These are phyloP conservation scores for Rhabditophanes sp. DNA, from an alignment of 2,888 invertebrate species.

Conservation along the genomic window DNA sequence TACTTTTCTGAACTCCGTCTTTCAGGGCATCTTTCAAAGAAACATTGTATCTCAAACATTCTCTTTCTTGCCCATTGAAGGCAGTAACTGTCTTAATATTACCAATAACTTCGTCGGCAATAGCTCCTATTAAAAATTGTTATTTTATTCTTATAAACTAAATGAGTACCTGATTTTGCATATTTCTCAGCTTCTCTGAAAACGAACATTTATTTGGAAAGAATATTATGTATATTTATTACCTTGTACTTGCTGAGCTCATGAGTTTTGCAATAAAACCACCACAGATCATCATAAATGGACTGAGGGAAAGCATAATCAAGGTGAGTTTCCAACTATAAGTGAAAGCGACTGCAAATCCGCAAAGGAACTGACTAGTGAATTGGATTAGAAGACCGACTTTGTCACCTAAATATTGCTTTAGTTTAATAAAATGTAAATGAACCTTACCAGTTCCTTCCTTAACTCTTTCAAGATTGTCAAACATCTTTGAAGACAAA, in stretches of 20 bases:
- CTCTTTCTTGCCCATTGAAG: slow-evolving; percentile 26
- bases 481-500: slow-evolving; percentile 48
- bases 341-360: slow-evolving; percentile 41
- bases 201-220: not conserved
- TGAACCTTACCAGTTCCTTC: slow-evolving; percentile 44
- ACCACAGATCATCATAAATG: slow-evolving; percentile 24
- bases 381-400: slow-evolving; percentile 38
- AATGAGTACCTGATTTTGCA: no score
- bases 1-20: slow-evolving; percentile 32
- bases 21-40: slow-evolving; percentile 25
- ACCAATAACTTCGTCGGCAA: slow-evolving; percentile 33
- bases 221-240: not conserved
- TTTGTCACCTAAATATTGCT: no score
- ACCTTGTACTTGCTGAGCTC: not conserved
- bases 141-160: not conserved
- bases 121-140: slow-evolving; percentile 12
- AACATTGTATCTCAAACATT: slow-evolving; percentile 25
- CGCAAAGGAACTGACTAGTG: slow-evolving; percentile 19
- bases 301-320: slow-evolving; percentile 43
- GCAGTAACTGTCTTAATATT: slow-evolving; percentile 25
- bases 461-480: slow-evolving; percentile 42
- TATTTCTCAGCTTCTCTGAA: slow-evolving; percentile 41
- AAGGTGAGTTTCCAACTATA: slow-evolving; percentile 41
- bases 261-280: slow-evolving; percentile 31
- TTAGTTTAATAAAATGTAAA: no score